phyloP scores from a whole-genome alignment of 2,113 vertebrate genomes.

The Nyctereutes procyonoides region DNA sequence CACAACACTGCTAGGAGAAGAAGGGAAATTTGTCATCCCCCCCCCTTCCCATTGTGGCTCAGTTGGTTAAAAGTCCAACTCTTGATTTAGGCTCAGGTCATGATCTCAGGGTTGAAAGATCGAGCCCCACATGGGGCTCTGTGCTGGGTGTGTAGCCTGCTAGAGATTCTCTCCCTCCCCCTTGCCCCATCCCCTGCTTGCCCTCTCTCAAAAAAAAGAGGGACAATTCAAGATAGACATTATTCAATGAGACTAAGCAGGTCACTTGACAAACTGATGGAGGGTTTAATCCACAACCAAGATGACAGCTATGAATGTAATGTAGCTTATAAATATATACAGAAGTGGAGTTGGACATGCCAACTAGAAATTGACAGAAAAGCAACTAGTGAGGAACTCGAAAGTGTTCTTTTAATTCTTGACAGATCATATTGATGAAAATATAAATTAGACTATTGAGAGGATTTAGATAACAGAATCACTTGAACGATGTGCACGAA shows the following conservation, averaged over 20 bases:
- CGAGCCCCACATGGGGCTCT: background rate
- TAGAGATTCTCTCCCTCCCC: background rate
- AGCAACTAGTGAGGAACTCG: background rate
- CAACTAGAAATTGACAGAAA: background rate
- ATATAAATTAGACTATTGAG: background rate
- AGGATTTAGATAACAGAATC: background rate
- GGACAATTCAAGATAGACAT: background rate
- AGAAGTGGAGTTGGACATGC: background rate
- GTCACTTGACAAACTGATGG: background rate
- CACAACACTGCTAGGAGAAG: background rate
- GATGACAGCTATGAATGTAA: background rate
- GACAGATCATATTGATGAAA: background rate
- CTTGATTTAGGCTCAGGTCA: background rate
- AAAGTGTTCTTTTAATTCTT: constrained; percentile 21
- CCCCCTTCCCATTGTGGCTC: background rate
- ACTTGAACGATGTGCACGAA: background rate
- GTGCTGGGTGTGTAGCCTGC: background rate
- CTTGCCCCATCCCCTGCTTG: background rate
- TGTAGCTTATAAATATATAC: background rate
- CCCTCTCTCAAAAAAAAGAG: background rate
- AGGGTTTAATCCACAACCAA: background rate
- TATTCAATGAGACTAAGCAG: background rate
- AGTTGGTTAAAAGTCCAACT: background rate
- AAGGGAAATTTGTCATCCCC: background rate
- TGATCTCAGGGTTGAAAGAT: background rate